Evolutionary conservation across 2,888 invertebrate species (phyloP), one percentile per base, ranked within the genome.

Genomic region (Ichneumon xanthorius): DNA sequence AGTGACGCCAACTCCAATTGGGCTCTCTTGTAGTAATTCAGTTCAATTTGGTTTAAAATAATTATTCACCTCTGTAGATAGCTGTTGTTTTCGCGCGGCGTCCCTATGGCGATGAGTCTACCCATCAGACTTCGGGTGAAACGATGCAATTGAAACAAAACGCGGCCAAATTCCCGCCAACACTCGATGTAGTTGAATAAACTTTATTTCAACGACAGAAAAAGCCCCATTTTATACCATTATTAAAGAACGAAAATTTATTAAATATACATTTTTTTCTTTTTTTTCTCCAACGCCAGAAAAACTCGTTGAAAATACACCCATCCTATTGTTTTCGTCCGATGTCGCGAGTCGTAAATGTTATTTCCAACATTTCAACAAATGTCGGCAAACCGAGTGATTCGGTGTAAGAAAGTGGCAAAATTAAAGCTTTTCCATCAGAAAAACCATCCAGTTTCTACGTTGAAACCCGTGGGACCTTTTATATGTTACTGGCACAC

Each of bases 71-170:
- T 80, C 53, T 40, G 70, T 19, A 33, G 70, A 67, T 40, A 45
- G 37, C 40, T 67, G 7, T 63, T 81, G 81, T 81, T n/a, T n/a
- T n/a, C n/a, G n/a, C n/a, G n/a, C n/a, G n/a, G n/a, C n/a, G n/a
- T n/a, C n/a, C n/a, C n/a, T n/a, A n/a, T n/a, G n/a, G n/a, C n/a
- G n/a, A n/a, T n/a, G n/a, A 63, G 50, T 40, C 76, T 53, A 76
- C 53, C 50, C 19, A 70, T 30, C 22, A 11, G 55, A 16, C 40
- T 58, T 61, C 37, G 19, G 50, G 75, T 75, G 63, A 37, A 48
- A 45, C 37, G 75, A 75, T 75, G 75, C 45, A 63, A 48, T 63
- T 11, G 16, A 16, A 61, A 61, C 45, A 3, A 61, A 75, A 71
- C 53, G n/a, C 71, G 55, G 19, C n/a, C n/a, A 61, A 61, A 61